Evolutionary conservation across 2,797 vertebrate species (phyloP).

Genomic region (Vespertilio murinus): DNA sequence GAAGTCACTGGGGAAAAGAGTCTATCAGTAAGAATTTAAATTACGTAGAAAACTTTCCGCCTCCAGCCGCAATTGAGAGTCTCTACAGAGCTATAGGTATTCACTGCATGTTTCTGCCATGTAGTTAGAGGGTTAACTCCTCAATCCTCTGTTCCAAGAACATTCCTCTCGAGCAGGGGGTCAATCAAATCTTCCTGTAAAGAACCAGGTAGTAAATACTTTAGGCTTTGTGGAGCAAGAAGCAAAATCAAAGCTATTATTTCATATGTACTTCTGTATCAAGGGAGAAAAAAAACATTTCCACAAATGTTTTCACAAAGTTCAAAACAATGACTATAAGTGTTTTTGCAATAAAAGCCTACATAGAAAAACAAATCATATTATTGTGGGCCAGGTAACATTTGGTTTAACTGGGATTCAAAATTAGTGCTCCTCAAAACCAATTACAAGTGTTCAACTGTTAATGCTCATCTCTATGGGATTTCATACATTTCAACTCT

Average conservation of each 20-base stretch:
- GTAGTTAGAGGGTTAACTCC: not conserved
- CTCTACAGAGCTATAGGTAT: not conserved
- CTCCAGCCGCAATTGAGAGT: not conserved
- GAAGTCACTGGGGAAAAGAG: not conserved
- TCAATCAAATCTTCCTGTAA: not conserved
- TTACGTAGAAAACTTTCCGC: not conserved
- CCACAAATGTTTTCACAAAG: not conserved
- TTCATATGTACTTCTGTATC: not conserved
- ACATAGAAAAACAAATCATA: not conserved
- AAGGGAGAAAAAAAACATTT: slow-evolving; percentile 5
- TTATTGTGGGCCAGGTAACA: not conserved
- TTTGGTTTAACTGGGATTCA: not conserved
- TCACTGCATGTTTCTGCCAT: not conserved
- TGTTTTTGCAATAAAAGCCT: not conserved
- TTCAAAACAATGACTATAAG: not conserved
- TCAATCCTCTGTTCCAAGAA: not conserved
- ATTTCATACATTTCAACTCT: not conserved
- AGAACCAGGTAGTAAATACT: not conserved
- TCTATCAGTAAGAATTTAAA: not conserved
- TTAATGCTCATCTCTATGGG: not conserved
- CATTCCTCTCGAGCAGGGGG: not conserved
- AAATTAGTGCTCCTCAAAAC: not conserved
- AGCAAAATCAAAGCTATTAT: not conserved
- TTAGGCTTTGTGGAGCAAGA: not conserved
- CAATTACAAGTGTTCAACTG: not conserved